These are phyloP conservation scores for Enteromius thamalakanensis DNA, from an alignment of 2,797 vertebrate genomes.

Conservation along the genomic window DNA sequence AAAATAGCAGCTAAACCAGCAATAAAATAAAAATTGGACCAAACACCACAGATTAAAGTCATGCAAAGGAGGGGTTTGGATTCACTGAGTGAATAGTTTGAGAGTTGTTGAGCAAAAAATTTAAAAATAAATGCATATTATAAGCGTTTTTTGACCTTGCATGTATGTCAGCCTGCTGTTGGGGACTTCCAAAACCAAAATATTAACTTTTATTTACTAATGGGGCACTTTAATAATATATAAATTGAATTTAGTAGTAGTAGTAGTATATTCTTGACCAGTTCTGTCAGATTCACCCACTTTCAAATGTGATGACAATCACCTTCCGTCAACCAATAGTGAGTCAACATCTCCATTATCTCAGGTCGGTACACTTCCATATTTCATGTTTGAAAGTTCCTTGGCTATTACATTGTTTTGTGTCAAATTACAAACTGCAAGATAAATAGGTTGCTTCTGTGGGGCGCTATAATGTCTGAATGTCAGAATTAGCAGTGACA, in stretches of 20 bases:
- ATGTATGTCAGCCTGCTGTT: no score
- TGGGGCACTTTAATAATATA: neutral
- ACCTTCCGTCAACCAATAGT: conserved; percentile 34
- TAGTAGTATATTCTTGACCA: neutral
- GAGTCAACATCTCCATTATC: conserved; percentile 39
- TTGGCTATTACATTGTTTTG: conserved; percentile 57
- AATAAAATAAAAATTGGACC: no score
- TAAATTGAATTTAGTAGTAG: neutral
- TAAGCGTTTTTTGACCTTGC: no score
- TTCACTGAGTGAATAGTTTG: no score
- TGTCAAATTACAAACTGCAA: conserved; percentile 60
- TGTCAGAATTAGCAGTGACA: conserved; percentile 44
- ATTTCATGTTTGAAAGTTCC: conserved; percentile 53
- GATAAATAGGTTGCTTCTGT: conserved; percentile 59
- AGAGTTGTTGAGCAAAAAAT: no score
- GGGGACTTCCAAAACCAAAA: no score
- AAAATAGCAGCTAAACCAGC: no score
- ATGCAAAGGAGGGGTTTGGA: no score
- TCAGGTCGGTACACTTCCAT: conserved; percentile 47
- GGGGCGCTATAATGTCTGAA: conserved; percentile 47
- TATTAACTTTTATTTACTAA: no score
- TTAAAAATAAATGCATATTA: no score
- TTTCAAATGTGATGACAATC: conserved; percentile 38
- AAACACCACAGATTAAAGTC: no score
- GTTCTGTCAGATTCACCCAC: conserved; percentile 4